These are phyloP conservation scores for Embiotoca jacksoni DNA, from an alignment of 2,113 vertebrate genomes.

Conservation along the genomic window DNA sequence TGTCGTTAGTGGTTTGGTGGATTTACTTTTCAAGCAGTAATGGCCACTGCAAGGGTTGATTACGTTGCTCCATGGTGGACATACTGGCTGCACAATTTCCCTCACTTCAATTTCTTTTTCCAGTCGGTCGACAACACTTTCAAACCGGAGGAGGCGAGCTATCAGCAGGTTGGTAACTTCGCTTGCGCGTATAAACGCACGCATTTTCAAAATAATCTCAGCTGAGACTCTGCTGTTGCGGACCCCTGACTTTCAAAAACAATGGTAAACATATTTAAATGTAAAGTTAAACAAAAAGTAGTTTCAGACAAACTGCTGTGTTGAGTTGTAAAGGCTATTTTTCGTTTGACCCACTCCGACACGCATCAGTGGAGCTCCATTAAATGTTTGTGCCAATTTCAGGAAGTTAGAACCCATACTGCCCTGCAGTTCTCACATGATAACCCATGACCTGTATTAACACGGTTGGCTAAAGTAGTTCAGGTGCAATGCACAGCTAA, in stretches of 20 bases:
- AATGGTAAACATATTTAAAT: constrained; percentile 8
- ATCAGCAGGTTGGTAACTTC: constrained; percentile 89
- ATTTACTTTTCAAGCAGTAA: constrained; percentile 64
- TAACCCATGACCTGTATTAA: constrained; percentile 74
- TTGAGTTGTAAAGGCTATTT: background rate
- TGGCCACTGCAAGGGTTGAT: constrained; percentile 88
- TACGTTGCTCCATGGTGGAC: constrained; percentile 96
- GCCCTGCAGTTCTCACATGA: constrained; percentile 63
- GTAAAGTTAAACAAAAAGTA: background rate
- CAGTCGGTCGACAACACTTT: constrained; percentile 86
- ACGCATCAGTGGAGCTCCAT: background rate
- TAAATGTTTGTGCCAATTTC: background rate
- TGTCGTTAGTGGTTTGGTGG: constrained; percentile 20
- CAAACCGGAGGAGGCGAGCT: constrained; percentile 86
- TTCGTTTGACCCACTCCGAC: background rate
- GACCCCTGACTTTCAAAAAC: constrained; percentile 8
- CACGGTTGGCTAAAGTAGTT: background rate
- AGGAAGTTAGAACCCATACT: constrained; percentile 5
- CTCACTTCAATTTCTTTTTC: constrained; percentile 86
- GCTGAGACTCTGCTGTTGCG: background rate
- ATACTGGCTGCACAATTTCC: constrained; percentile 93
- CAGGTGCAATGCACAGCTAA: background rate
- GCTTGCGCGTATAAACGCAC: constrained; percentile 50
- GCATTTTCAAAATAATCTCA: constrained; percentile 31
- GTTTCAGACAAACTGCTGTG: background rate